Evolutionary conservation across 2,888 invertebrate genomes (phyloP).

Genomic region (Galeopsomyia nigrocyanea): DNA sequence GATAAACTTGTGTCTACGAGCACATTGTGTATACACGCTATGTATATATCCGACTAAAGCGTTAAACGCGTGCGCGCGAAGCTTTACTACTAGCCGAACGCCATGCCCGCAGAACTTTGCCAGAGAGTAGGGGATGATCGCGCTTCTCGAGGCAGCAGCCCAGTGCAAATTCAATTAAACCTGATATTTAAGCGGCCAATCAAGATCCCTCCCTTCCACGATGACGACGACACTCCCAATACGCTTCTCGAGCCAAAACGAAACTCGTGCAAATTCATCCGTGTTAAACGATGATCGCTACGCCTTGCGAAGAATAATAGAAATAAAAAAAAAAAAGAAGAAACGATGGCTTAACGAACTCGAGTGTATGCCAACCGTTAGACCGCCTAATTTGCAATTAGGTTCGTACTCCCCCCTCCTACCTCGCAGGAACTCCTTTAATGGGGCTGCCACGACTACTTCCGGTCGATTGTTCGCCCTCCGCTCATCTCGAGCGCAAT

Average conservation of each 20-base stretch:
- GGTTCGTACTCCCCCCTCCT: background rate
- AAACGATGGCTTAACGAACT: conserved; percentile 6
- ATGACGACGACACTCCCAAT: background rate
- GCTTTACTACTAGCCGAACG: background rate
- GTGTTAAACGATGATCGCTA: too few relatives aligned
- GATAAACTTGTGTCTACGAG: too few relatives aligned
- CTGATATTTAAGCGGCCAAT: conserved; percentile 33
- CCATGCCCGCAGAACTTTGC: conserved; percentile 7
- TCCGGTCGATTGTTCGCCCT: conserved; percentile 33
- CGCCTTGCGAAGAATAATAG: too few relatives aligned
- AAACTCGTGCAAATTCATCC: too few relatives aligned
- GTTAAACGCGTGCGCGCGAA: too few relatives aligned
- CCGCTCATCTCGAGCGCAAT: conserved; percentile 27
- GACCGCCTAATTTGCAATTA: conserved; percentile 41
- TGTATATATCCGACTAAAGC: too few relatives aligned
- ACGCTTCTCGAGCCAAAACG: background rate
- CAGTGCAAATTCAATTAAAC: conserved; percentile 29
- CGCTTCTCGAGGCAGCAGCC: conserved; percentile 13
- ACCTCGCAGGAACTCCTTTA: conserved; percentile 18
- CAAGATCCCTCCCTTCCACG: too few relatives aligned
- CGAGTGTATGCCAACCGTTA: background rate
- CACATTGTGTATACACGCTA: too few relatives aligned
- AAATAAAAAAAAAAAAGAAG: too few relatives aligned
- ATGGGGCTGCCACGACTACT: conserved; percentile 15
- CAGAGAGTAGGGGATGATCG: conserved; percentile 5